phyloP scores from a whole-genome alignment of 1,140 invertebrate genomes.

The Lutraria rhynchaena region DNA sequence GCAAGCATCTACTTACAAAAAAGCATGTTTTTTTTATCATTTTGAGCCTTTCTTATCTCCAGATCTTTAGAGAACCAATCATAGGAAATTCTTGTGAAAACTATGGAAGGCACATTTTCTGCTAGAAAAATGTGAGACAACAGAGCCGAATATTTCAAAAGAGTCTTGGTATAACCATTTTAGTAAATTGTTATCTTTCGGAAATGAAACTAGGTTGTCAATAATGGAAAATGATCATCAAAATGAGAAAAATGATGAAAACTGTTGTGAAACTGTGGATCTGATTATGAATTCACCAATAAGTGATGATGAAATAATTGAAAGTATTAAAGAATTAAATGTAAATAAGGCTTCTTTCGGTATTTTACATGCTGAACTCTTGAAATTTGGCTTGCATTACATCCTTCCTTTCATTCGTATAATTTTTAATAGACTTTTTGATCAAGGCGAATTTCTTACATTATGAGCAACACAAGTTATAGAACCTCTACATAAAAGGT shows the following conservation, averaged over 20 bases:
- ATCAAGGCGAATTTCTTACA: not conserved
- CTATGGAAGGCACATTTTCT: no score
- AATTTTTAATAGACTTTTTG: slow-evolving; percentile 1
- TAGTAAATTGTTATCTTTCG: not conserved
- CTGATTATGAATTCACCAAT: not conserved
- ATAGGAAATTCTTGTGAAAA: no score
- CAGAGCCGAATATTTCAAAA: not conserved
- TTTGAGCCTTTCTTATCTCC: no score
- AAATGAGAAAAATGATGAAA: no score
- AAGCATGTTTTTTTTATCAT: no score
- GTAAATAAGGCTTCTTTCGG: not conserved
- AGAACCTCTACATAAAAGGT: slow-evolving; percentile 13
- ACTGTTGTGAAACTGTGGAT: not conserved
- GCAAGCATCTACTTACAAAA: no score
- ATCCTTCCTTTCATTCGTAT: not conserved
- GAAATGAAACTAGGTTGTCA: not conserved
- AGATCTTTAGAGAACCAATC: no score
- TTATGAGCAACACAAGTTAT: slow-evolving; percentile 1
- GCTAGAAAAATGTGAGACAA: not conserved
- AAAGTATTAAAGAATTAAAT: not conserved
- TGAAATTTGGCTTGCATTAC: not conserved
- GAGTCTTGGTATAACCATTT: not conserved
- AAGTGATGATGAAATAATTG: not conserved
- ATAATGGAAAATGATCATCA: not conserved
- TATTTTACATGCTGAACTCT: not conserved